Percentiles rank a stretch among this genome's conserved stretches.
Evolutionary conservation across 2,888 invertebrate species (phyloP).

Genomic region (Drosophila nigricruria): DNA sequence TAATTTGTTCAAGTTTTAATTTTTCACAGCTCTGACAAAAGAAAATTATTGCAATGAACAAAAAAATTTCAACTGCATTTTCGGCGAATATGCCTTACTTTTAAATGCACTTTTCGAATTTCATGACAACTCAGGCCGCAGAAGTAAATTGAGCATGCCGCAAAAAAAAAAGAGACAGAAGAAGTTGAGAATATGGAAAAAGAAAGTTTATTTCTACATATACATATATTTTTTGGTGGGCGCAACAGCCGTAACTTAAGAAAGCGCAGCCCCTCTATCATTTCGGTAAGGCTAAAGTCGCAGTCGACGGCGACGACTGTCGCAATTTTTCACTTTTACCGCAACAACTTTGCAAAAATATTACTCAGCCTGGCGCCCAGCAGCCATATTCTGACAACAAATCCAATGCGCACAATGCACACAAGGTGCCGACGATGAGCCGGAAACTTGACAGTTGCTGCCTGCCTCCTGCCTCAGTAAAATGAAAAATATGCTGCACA

Average conservation of each 20-base stretch:
- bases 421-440: slow-evolving; percentile 75
- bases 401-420: slow-evolving; percentile 68
- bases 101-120: slow-evolving; percentile 61
- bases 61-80: slow-evolving; percentile 10
- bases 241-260: slow-evolving; percentile 54
- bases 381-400: slow-evolving; percentile 77
- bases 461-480: slow-evolving; percentile 39
- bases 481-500: slow-evolving; percentile 74
- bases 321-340: slow-evolving; percentile 80
- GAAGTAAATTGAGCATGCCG: slow-evolving; percentile 65
- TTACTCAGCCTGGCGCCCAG: slow-evolving; percentile 63
- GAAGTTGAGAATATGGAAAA: slow-evolving; percentile 40
- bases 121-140: slow-evolving; percentile 53
- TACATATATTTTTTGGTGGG: background rate
- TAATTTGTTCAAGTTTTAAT: background rate
- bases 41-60: background rate
- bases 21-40: background rate
- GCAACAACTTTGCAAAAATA: slow-evolving; percentile 78
- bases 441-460: slow-evolving; percentile 75
- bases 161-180: slow-evolving; percentile 28
- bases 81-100: slow-evolving; percentile 31
- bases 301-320: slow-evolving; percentile 30
- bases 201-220: background rate
- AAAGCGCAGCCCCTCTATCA: slow-evolving; percentile 42
- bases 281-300: slow-evolving; percentile 8